phyloP scores from a whole-genome alignment of 2,113 vertebrate genomes.

The Pycnonotus jocosus region DNA sequence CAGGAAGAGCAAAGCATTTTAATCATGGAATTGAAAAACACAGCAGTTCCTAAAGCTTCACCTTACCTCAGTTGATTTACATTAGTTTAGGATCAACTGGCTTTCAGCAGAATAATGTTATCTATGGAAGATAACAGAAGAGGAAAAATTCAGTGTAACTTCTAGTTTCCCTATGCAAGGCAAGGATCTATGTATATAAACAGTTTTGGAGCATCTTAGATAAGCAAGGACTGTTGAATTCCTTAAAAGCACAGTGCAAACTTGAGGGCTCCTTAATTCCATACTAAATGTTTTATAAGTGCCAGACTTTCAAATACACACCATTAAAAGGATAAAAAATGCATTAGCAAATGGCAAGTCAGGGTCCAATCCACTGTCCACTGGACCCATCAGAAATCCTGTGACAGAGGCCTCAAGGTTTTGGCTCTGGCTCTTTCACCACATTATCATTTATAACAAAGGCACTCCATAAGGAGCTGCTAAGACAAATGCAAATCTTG shows the following conservation, averaged over 20 bases:
- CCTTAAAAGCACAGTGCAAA: background rate
- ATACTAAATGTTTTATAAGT: background rate
- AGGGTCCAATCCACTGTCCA: background rate
- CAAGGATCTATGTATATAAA: background rate
- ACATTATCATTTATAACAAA: background rate
- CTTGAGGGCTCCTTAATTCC: background rate
- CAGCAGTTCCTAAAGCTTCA: background rate
- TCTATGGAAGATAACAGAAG: background rate
- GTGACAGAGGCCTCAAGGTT: background rate
- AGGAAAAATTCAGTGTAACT: background rate
- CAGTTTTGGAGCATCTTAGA: background rate
- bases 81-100: background rate
- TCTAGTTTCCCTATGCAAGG: background rate
- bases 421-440: background rate
- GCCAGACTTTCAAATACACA: background rate
- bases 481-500: background rate
- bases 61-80: conserved; percentile 6
- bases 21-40: conserved; percentile 15
- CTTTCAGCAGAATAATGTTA: background rate
- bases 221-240: background rate
- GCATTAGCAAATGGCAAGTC: background rate
- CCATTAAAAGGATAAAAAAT: background rate
- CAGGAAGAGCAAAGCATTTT: conserved; percentile 26
- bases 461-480: background rate
- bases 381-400: background rate